Percentiles rank a stretch among this genome's conserved stretches.
phyloP scores from a whole-genome alignment of 2,797 vertebrate genomes.

The Syngnathus rostellatus region DNA sequence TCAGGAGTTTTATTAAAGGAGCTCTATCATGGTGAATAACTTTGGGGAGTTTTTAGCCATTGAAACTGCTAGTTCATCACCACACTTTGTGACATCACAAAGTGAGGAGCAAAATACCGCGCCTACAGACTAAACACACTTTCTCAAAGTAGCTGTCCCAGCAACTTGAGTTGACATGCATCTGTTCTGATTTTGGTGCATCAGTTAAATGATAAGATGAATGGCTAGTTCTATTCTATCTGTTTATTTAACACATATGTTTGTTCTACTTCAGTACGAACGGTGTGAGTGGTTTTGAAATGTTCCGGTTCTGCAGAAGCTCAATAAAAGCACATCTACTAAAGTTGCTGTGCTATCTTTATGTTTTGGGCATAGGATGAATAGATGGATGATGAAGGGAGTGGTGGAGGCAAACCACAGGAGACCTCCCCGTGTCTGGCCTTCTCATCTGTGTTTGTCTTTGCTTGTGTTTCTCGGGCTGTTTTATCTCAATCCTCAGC shows the following conservation, averaged over 20 bases:
- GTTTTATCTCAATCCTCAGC: conserved; percentile 30
- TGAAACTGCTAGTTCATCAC: too few relatives aligned
- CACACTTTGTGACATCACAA: too few relatives aligned
- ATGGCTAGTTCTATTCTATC: too few relatives aligned
- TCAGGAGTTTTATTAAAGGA: background rate
- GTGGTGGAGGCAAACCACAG: conserved; percentile 29
- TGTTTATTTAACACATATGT: too few relatives aligned
- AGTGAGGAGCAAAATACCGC: too few relatives aligned
- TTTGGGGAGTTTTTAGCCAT: too few relatives aligned
- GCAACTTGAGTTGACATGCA: too few relatives aligned
- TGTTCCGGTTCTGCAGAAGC: background rate
- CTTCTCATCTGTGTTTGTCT: conserved; percentile 34
- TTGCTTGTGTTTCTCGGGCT: conserved; percentile 16
- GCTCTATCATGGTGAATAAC: too few relatives aligned
- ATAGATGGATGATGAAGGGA: conserved; percentile 37
- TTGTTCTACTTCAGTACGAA: background rate
- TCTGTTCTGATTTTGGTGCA: too few relatives aligned
- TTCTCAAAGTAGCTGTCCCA: too few relatives aligned
- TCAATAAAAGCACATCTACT: background rate
- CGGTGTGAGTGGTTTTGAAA: background rate
- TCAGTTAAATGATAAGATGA: too few relatives aligned
- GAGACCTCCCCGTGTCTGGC: conserved; percentile 22
- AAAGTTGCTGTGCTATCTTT: background rate
- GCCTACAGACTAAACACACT: too few relatives aligned
- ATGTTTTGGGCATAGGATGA: background rate